Evolutionary conservation across 2,113 vertebrate genomes (phyloP).

Genomic region (Todiramphus chloris): DNA sequence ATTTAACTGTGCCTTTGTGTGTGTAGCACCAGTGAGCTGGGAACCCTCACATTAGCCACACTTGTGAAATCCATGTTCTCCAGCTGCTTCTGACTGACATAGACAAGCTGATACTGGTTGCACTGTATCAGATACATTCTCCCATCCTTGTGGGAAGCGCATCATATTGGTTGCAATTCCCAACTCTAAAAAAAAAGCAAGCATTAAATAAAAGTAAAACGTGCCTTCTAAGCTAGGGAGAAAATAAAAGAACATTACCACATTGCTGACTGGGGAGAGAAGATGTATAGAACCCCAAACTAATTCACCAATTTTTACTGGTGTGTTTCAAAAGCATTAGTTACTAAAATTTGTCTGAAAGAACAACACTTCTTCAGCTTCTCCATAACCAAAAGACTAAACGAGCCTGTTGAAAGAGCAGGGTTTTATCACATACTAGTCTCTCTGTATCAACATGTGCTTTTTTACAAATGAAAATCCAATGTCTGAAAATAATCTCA

Average conservation of each 20-base stretch:
- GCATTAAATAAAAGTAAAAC: background rate
- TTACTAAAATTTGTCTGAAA: background rate
- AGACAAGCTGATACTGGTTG: background rate
- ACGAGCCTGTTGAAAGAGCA: background rate
- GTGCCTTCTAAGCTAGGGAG: background rate
- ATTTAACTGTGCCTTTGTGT: background rate
- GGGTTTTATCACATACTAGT: background rate
- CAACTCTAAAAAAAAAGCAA: background rate
- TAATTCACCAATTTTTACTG: background rate
- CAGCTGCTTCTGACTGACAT: background rate
- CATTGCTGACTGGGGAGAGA: background rate
- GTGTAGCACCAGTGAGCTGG: background rate
- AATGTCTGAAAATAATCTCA: background rate
- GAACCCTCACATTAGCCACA: background rate
- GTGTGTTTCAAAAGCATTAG: background rate
- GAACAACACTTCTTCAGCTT: background rate
- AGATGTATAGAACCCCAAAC: background rate
- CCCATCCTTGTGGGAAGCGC: background rate
- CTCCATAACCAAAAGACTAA: background rate
- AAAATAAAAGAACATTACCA: background rate
- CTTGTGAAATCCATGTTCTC: background rate
- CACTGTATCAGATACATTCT: background rate
- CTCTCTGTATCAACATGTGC: background rate
- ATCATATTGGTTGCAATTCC: background rate
- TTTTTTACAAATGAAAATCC: background rate